Evolutionary conservation across 1,140 invertebrate species (phyloP), one percentile per base, ranked within the genome.

Genomic region (Formica exsecta): DNA sequence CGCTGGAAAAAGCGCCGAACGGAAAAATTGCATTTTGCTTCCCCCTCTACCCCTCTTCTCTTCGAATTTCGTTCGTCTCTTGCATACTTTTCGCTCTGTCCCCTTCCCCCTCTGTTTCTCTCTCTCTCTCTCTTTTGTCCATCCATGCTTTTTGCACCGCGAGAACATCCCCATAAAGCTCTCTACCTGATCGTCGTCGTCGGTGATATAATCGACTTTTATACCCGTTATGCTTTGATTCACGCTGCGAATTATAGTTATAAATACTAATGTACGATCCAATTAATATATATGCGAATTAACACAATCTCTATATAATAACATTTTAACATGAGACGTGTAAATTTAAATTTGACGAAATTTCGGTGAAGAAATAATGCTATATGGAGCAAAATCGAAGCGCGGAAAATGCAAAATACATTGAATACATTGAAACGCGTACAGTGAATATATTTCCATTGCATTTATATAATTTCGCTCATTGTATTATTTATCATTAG

Each of bases 1-100:
- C 57, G 51, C 38, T 75, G 86, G 88, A 85, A 89, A 92, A 91
- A 92, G 89, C 91, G 89, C 87, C 92, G 87, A 91, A 91, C 87
- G 92, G 90, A 94, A 92, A 94, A 95, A 95, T 95, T 94, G 92
- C 93, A 94, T 94, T 94, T 93, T 90, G 81, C 54, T 48, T 29
- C 19, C 64, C 70, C 57, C 62, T 2, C 51, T 38, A 0, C 3
- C 29, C 73, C 54, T 66, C 51, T 59, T 44, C 74, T 51, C n/a
- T 22, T 61, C 22, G 48, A 57, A 32, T 86, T 62, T 64, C 71
- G 41, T 62, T 64, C 68, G 16, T 64, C 44, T 25, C 66, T 81
- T 29, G 22, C 79, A 85, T 74, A 77, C 62, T 83, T 64, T 36
- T 65, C 59, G 54, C 36, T 51, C 62, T 6, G 13, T 29, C 9